phyloP scores from a whole-genome alignment of 2,888 invertebrate genomes.

The Polia nebulosa region DNA sequence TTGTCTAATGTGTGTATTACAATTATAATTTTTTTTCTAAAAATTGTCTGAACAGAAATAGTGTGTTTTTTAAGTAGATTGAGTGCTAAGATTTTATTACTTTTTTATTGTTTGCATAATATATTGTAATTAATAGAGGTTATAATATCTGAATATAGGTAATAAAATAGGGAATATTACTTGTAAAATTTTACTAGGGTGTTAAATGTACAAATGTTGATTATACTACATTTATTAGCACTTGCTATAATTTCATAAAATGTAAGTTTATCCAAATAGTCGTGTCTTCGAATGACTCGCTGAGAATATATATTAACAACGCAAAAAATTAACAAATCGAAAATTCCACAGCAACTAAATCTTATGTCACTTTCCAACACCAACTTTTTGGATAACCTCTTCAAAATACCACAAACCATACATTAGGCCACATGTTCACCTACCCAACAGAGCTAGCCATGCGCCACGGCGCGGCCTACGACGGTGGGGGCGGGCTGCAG shows the following conservation, averaged over 20 bases:
- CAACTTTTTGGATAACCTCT: neutral
- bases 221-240: neutral
- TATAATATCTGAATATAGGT: neutral
- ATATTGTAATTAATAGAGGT: slow-evolving; percentile 11
- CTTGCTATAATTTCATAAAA: neutral
- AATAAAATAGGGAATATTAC: neutral
- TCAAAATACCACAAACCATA: neutral
- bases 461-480: slow-evolving; percentile 81
- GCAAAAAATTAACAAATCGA: too few species aligned
- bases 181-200: neutral
- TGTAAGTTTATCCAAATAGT: slow-evolving; percentile 27
- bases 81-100: neutral
- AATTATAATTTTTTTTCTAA: neutral
- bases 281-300: neutral
- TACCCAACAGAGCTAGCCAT: slow-evolving; percentile 82
- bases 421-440: slow-evolving; percentile 31
- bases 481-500: slow-evolving; percentile 69
- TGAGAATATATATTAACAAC: too few species aligned
- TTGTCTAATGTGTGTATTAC: neutral
- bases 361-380: neutral
- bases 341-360: too few species aligned
- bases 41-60: neutral
- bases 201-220: neutral
- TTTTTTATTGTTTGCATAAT: slow-evolving; percentile 16
- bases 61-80: slow-evolving; percentile 21